Evolutionary conservation across 2,888 invertebrate species (phyloP).

Genomic region (Stenchaetothrips biformis): DNA sequence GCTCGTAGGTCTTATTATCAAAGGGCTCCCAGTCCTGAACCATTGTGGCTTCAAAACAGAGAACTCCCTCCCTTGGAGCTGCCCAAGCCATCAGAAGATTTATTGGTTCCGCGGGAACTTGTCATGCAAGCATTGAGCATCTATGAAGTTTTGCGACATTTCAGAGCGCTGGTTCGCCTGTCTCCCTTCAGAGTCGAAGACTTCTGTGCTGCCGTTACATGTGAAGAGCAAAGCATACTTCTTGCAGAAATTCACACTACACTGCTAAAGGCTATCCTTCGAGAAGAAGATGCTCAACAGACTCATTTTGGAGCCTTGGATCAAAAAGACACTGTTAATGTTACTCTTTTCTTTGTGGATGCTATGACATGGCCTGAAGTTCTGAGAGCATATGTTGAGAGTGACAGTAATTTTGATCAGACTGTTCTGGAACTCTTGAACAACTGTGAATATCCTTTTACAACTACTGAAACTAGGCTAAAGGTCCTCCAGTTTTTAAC

Average conservation of each 20-base stretch:
- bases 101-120: conserved; percentile 71
- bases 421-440: conserved; percentile 64
- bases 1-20: conserved; percentile 54
- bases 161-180: conserved; percentile 82
- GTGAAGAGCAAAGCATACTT: conserved; percentile 87
- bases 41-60: conserved; percentile 81
- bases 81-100: conserved; percentile 85
- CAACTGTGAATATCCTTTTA: conserved; percentile 83
- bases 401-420: conserved; percentile 76
- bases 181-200: conserved; percentile 96
- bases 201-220: conserved; percentile 86
- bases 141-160: conserved; percentile 92
- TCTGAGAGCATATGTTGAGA: conserved; percentile 81
- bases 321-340: conserved; percentile 95
- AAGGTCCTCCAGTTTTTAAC: conserved; percentile 84
- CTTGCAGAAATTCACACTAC: conserved; percentile 92
- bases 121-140: conserved; percentile 79
- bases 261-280: conserved; percentile 80
- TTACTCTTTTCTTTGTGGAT: conserved; percentile 87
- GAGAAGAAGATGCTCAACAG: conserved; percentile 91
- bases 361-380: conserved; percentile 96
- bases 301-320: conserved; percentile 95
- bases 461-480: conserved; percentile 69
- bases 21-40: conserved; percentile 78
- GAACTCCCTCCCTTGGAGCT: conserved; percentile 68